These are phyloP conservation scores for Apantesis nais DNA, from an alignment of 2,888 invertebrate genomes.

Conservation along the genomic window DNA sequence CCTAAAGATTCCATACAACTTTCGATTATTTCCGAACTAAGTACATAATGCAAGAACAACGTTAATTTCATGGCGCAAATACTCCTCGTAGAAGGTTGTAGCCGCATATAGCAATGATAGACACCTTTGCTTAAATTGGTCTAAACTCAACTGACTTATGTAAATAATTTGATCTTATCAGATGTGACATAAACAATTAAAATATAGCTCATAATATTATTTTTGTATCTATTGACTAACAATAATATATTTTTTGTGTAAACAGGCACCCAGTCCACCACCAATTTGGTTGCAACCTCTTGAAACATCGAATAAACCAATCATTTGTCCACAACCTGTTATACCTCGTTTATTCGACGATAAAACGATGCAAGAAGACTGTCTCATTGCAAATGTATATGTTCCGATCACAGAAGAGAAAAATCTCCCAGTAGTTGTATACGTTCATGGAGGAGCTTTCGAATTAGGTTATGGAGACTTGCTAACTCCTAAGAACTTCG, in stretches of 20 bases:
- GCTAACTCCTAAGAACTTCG: constrained; percentile 50
- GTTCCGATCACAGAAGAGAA: constrained; percentile 56
- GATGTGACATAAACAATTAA: no score
- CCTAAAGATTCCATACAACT: no score
- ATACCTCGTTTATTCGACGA: not conserved
- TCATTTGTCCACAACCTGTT: not conserved
- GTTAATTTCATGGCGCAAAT: no score
- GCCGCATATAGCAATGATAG: no score
- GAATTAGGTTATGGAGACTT: constrained; percentile 61
- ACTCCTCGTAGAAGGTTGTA: no score
- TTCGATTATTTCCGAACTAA: no score
- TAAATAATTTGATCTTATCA: no score
- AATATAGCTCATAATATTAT: no score
- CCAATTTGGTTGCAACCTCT: constrained; percentile 1
- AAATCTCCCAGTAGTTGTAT: constrained; percentile 68
- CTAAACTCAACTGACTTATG: no score
- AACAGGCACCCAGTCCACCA: not conserved
- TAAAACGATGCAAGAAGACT: not conserved
- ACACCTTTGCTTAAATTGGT: no score
- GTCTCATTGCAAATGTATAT: constrained; percentile 57
- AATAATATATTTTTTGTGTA: not conserved
- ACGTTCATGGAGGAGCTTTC: constrained; percentile 75
- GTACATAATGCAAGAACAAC: no score
- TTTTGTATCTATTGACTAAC: no score
- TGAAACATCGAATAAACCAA: not conserved